Evolutionary conservation across 2,797 vertebrate genomes (phyloP).

Genomic region (Acropternis orthonyx): DNA sequence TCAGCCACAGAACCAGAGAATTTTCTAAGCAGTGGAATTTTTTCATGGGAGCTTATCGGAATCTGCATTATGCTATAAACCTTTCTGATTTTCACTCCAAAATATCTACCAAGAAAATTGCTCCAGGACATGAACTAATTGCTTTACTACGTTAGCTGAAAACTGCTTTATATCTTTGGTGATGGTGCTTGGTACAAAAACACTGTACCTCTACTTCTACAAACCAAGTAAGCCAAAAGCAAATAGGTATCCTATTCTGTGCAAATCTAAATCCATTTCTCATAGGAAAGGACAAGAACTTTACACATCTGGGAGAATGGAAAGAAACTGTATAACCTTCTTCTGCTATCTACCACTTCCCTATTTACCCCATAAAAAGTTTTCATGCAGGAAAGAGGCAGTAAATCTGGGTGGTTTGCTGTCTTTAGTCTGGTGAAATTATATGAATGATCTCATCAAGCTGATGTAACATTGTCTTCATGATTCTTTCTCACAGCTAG

Average conservation of each 20-base stretch:
- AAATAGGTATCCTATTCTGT: not conserved
- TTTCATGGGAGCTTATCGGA: not conserved
- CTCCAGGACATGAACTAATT: not conserved
- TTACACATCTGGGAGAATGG: not conserved
- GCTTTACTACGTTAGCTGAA: not conserved
- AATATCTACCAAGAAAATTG: not conserved
- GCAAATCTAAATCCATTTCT: not conserved
- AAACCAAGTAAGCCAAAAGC: not conserved
- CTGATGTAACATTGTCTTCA: not conserved
- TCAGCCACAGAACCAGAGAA: slow-evolving; percentile 56
- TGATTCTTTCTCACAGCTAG: not conserved
- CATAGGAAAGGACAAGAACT: not conserved
- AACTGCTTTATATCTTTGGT: not conserved
- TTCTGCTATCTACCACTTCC: not conserved
- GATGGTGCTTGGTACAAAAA: not conserved
- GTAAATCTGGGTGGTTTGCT: not conserved
- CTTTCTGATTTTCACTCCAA: not conserved
- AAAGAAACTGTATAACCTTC: not conserved
- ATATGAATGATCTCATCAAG: not conserved
- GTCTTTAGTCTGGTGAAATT: not conserved
- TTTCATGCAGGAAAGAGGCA: not conserved
- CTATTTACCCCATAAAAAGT: not conserved
- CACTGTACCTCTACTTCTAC: not conserved
- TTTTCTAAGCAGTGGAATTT: slow-evolving; percentile 9
- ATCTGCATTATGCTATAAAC: not conserved